Conservation (phyloP, 2,888 invertebrate species). For the Pristionchus maxplancki region DNA sequence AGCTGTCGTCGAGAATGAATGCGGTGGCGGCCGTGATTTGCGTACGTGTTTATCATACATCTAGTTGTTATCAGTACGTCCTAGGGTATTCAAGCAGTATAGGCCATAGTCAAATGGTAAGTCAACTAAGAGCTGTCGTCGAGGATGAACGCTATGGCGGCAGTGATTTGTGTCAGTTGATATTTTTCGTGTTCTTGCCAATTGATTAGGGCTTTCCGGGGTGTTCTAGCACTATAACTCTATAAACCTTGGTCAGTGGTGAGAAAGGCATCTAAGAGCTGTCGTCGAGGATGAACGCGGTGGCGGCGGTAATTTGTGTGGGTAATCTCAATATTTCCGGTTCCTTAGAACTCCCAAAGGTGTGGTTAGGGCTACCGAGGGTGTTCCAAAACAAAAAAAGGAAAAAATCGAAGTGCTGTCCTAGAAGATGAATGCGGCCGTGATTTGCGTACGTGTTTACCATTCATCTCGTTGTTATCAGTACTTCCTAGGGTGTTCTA, state of each 20-base stretch:
- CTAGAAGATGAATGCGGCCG: slow-evolving; percentile 81
- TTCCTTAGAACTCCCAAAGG: too few relatives aligned
- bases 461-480: not conserved
- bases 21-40: slow-evolving; percentile 62
- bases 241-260: too few relatives aligned
- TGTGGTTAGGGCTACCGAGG: too few relatives aligned
- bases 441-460: slow-evolving; percentile 61
- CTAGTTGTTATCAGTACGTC: not conserved
- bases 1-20: slow-evolving; percentile 83
- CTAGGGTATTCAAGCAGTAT: too few relatives aligned
- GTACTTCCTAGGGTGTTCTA: too few relatives aligned
- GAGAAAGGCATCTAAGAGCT: too few relatives aligned
- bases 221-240: too few relatives aligned
- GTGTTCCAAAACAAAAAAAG: too few relatives aligned
- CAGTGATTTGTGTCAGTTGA: slow-evolving; percentile 63
- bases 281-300: slow-evolving; percentile 81
- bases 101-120: too few relatives aligned
- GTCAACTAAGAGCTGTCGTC: too few relatives aligned
- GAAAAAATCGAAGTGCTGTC: too few relatives aligned
- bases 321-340: slow-evolving; percentile 32
- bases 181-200: slow-evolving; percentile 59
- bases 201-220: too few relatives aligned
- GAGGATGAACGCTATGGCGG: slow-evolving; percentile 57
- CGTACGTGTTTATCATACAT: slow-evolving; percentile 56
- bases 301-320: slow-evolving; percentile 64